Base-by-base conservation (phyloP, 2,888 invertebrate species). In the Pristionchus mayeri region DNA sequence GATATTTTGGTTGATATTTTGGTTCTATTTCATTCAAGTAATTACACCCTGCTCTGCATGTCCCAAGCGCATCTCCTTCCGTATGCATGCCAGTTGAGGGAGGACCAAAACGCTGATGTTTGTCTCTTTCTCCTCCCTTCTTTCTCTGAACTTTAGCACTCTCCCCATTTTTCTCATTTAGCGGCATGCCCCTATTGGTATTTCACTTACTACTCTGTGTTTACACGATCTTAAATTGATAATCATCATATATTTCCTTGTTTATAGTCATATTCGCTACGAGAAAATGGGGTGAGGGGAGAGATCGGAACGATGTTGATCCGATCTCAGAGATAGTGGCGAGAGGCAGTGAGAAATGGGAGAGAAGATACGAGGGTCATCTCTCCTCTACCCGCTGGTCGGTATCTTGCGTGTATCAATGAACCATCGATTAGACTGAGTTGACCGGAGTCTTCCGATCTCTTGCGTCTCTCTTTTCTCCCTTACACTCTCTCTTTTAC, bases 371-470 rank as follows among this genome's bases (percentile, higher is more conserved):
- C 9, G 24, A 30, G 57, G 57, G 57, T 3, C 57, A 60, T 27
- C 67, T 67, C 67, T 37, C 67, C 40, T 44, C 13, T 44, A 6
- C 44, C 44, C 44, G 13, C 71, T 40, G n/a, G 71, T 18, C 40
- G 24, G 71, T 71, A 71, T 71, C 71, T 67, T 40, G 37, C 71
- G 71, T 24, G 71, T 71, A 71, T 71, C 71, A 71, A 40, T 71
- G 71, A 71, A 71, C 71, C 71, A 71, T 71, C 71, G 71, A 71
- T 71, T 71, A 71, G 60, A n/a, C n/a, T n/a, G n/a, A 60, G 40
- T 4, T 40, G 30, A 40, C 7, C n/a, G 40, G 30, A 16, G 71
- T 71, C 44, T 16, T 18, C 40, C 37, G 9, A 34, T 37, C 67
- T 40, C 16, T 60, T 27, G 6, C 34, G 16, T 11, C 40, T 44